phyloP scores from a whole-genome alignment of 1,140 invertebrate genomes.

The Heliconius hermathena region DNA sequence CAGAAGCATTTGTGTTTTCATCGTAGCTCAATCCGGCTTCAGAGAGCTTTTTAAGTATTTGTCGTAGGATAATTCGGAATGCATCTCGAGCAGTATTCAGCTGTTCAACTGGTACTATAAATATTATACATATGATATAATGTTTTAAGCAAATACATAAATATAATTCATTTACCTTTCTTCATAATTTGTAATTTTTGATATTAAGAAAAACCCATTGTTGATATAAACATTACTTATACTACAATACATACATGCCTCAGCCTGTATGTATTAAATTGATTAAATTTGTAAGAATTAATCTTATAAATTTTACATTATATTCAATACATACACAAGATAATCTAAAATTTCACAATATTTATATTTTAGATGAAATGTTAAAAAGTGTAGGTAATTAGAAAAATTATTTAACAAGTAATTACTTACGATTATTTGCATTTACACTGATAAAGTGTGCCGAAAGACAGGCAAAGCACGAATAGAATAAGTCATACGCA shows the following conservation, averaged over 20 bases:
- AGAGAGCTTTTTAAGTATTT: conserved; percentile 77
- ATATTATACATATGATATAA: background rate
- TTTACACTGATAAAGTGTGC: conserved; percentile 76
- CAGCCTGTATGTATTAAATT: no score
- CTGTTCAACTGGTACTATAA: conserved; percentile 71
- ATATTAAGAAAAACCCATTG: no score
- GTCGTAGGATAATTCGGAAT: conserved; percentile 70
- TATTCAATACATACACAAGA: background rate
- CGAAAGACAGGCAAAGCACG: conserved; percentile 77
- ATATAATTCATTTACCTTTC: no score
- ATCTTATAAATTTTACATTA: no score
- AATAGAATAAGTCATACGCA: conserved; percentile 77
- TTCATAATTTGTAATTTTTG: no score
- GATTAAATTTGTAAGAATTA: no score
- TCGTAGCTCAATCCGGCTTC: conserved; percentile 69
- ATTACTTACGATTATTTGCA: conserved; percentile 74
- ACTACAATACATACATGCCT: no score
- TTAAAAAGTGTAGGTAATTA: background rate
- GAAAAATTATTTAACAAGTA: background rate
- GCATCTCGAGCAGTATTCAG: conserved; percentile 71
- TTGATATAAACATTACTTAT: no score
- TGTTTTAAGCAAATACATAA: no score
- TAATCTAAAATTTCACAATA: background rate
- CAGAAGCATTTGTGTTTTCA: conserved; percentile 58
- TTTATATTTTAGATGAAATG: background rate